Evolutionary conservation across 92 coral and sea anemone genomes (phyloP).

Genomic region (Muricea muricata): DNA sequence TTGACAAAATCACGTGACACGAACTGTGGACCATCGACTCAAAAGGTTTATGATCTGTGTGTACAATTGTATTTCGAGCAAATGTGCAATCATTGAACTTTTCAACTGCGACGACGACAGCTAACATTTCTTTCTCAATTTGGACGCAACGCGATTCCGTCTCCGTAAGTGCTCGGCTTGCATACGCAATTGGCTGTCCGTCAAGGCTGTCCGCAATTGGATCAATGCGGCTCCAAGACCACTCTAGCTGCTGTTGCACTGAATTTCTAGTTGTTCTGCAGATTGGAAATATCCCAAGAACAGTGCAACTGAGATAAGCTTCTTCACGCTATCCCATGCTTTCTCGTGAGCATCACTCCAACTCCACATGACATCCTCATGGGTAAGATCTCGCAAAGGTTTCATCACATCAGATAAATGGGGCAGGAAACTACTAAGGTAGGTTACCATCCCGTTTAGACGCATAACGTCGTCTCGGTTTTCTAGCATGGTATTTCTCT

Average conservation of each 20-base stretch:
- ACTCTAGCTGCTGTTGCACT: conserved; percentile 56
- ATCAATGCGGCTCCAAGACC: conserved; percentile 59
- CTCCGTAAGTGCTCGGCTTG: conserved; percentile 34
- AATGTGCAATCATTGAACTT: conserved; percentile 13
- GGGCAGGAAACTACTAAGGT: conserved; percentile 33
- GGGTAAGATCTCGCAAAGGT: neutral
- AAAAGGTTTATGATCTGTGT: conserved; percentile 14
- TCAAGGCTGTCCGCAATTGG: too few species aligned
- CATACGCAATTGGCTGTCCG: conserved; percentile 48
- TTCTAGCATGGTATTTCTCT: conserved; percentile 29
- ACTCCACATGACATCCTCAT: neutral
- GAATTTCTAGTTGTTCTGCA: conserved; percentile 49
- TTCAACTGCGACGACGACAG: conserved; percentile 22
- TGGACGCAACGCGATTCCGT: conserved; percentile 16
- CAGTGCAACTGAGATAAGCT: conserved; percentile 38
- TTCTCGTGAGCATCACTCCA: neutral
- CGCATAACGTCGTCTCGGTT: conserved; percentile 29
- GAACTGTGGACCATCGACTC: conserved; percentile 53
- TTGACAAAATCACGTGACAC: conserved; percentile 38
- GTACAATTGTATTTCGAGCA: neutral
- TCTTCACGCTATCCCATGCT: conserved; percentile 31
- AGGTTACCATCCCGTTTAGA: conserved; percentile 34
- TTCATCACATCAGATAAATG: neutral
- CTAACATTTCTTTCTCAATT: conserved; percentile 16
- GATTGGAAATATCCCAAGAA: conserved; percentile 51